A percentile compares a stretch with the other conserved stretches of the same genome.
Conservation (phyloP, 2,888 invertebrate species). For the Acheta domesticus region DNA sequence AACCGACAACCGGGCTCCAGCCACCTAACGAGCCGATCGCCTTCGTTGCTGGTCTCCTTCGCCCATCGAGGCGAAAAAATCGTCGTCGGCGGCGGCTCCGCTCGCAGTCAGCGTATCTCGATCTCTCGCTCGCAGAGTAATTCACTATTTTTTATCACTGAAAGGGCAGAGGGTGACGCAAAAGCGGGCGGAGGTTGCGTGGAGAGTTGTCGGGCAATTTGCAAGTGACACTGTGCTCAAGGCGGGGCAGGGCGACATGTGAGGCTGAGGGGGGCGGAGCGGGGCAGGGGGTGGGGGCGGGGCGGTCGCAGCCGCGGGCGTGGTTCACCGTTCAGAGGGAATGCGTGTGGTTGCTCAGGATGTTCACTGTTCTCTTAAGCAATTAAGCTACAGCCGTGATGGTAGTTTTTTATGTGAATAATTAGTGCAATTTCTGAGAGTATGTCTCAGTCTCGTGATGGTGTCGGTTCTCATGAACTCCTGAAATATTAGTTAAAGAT, state of each 20-base stretch:
- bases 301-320: background rate
- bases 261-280: background rate
- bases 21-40: background rate
- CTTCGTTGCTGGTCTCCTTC: background rate
- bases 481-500: no score
- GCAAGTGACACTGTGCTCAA: background rate
- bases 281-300: background rate
- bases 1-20: no score
- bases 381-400: no score
- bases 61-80: background rate
- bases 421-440: no score
- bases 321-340: background rate
- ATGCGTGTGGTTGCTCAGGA: background rate
- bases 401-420: no score
- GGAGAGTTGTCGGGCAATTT: background rate
- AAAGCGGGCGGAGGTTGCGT: background rate
- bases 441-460: no score
- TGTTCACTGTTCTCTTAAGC: background rate
- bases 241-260: background rate
- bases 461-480: no score
- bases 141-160: background rate
- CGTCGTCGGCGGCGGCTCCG: background rate
- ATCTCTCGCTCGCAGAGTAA: background rate
- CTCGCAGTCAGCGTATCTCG: background rate
- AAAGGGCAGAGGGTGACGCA: background rate